Evolutionary conservation across 2,888 invertebrate species (phyloP).

Genomic region (Cheilosia scutellata): DNA sequence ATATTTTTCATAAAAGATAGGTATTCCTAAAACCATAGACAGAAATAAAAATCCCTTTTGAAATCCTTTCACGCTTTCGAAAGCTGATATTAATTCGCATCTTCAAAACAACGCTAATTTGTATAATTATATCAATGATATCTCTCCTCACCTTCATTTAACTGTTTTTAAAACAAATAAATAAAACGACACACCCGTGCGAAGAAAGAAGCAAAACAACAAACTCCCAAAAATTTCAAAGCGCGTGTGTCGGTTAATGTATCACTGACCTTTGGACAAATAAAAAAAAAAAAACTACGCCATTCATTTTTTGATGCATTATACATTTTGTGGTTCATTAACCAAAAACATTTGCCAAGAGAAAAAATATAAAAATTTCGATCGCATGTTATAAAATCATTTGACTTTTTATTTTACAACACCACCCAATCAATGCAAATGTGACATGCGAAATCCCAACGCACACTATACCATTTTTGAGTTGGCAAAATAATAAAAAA

Average conservation of each 20-base stretch:
- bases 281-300: background rate
- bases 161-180: background rate
- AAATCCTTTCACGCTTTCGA: too few relatives aligned
- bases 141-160: conserved; percentile 15
- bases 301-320: conserved; percentile 31
- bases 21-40: too few relatives aligned
- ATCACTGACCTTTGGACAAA: conserved; percentile 34
- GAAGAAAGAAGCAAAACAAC: background rate
- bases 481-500: conserved; percentile 3
- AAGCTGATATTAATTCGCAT: too few relatives aligned
- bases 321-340: conserved; percentile 43
- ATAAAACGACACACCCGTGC: background rate
- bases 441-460: background rate
- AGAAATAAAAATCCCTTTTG: too few relatives aligned
- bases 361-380: background rate
- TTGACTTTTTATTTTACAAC: conserved; percentile 3
- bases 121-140: background rate
- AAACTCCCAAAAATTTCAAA: background rate
- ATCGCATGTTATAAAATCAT: conserved; percentile 13
- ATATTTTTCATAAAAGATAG: too few relatives aligned
- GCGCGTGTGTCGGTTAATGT: conserved; percentile 47
- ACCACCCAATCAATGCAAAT: conserved; percentile 40
- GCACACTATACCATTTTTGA: background rate
- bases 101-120: too few relatives aligned
- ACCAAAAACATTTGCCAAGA: conserved; percentile 5